These are phyloP conservation scores for Phenacoccus solenopsis DNA, from an alignment of 1,140 invertebrate genomes.

Conservation along the genomic window DNA sequence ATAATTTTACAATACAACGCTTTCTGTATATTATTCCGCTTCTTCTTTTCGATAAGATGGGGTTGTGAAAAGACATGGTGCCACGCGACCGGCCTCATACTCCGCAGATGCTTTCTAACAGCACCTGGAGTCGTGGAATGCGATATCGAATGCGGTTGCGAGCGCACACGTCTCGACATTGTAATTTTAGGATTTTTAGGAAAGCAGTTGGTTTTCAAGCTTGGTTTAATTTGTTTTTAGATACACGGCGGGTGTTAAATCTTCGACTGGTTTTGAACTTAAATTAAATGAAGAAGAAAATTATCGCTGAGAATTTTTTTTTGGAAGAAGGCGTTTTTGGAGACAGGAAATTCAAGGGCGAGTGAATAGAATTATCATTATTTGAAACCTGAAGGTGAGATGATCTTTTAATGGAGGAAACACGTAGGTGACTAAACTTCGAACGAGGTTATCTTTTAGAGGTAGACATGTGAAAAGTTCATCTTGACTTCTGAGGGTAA, in stretches of 20 bases:
- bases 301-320: no score
- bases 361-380: no score
- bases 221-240: background rate
- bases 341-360: no score
- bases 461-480: no score
- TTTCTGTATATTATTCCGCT: no score
- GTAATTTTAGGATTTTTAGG: background rate
- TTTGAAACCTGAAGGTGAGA: no score
- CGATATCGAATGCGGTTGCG: background rate
- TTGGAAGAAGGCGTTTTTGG: no score
- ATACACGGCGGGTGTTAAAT: background rate
- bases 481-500: no score
- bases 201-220: background rate
- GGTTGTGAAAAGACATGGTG: background rate
- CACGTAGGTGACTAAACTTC: no score
- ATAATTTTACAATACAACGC: conserved; percentile 3
- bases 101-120: background rate
- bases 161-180: background rate
- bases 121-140: background rate
- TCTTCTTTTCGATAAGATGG: background rate
- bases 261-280: background rate
- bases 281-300: no score
- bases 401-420: no score
- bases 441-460: no score
- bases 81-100: background rate